phyloP scores from a whole-genome alignment of 1,140 invertebrate genomes.

The Achroia grisella region DNA sequence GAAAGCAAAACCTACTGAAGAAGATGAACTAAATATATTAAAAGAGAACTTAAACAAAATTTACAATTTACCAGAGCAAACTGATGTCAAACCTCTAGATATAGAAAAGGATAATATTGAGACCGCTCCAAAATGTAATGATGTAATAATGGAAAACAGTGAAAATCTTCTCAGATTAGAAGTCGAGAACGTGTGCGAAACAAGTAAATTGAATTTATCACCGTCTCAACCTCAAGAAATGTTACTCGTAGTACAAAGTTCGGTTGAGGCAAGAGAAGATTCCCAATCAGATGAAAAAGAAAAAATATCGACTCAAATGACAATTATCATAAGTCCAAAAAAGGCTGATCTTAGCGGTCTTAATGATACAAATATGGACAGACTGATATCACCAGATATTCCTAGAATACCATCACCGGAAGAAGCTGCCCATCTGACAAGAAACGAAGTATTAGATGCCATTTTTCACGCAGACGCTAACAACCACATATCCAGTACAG shows the following conservation, averaged over 20 bases:
- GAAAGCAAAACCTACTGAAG: conserved; percentile 15
- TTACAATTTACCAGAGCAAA: conserved; percentile 16
- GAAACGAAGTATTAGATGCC: conserved; percentile 30
- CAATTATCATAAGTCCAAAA: conserved; percentile 41
- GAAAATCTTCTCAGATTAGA: conserved; percentile 28
- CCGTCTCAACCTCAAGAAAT: conserved; percentile 17
- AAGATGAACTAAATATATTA: conserved; percentile 28
- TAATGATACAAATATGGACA: too few relatives aligned
- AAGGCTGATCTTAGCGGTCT: not conserved
- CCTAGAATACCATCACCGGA: conserved; percentile 4
- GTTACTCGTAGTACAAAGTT: conserved; percentile 32
- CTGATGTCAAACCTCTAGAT: not conserved
- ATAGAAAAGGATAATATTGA: conserved; percentile 2
- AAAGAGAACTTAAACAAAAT: conserved; percentile 36
- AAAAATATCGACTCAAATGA: conserved; percentile 26
- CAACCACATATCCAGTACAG: conserved; percentile 22
- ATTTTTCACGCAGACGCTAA: conserved; percentile 27
- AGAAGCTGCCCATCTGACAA: conserved; percentile 17
- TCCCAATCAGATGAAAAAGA: conserved; percentile 10
- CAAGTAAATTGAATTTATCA: conserved; percentile 14
- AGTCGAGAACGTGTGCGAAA: conserved; percentile 29
- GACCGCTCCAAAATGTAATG: not conserved
- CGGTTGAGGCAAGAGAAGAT: conserved; percentile 17
- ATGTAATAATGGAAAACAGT: not conserved
- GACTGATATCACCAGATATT: not conserved